Base-by-base conservation (phyloP, 2,888 invertebrate genomes). In the Chymomyza procnemis region DNA sequence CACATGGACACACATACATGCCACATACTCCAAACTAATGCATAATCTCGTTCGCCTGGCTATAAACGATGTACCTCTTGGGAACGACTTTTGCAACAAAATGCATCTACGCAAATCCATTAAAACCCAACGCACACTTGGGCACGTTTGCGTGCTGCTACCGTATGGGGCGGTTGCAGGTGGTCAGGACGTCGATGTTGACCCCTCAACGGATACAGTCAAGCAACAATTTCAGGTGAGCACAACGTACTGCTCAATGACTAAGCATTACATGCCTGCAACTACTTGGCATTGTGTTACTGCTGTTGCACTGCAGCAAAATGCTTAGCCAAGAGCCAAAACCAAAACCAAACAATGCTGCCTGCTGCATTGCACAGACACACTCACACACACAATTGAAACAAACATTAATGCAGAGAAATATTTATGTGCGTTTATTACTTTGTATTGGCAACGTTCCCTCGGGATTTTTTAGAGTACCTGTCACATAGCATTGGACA, bases 401-500 rank as follows among this genome's bases (percentile, higher is more conserved):
- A 50, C 48, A 18, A 4, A 52, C 56, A 19, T 21, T 16, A n/a
- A 22, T 52, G 18, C 14, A 9, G 30, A 26, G 47, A 14, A 50
- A 52, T 67, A 62, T 48, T 55, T 46, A 57, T 58, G 18, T 61
- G 1, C 46, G 19, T 19, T 16, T 50, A n/a, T 34, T 14, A 56
- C 22, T 61, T 41, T 30, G 18, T 57, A 46, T 47, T 26, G 16
- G n/a, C 66, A 58, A 61, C 52, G 64, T 55, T 46, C 48, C 46
- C 61, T 67, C 52, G 57, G 93, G 95, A 70, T 66, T 64, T 62
- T 26, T 41, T 94, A 96, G 92, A 96, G 96, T 87, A 97, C 97
- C 80, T 97, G 97, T 91, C 96, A 97, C 91, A 94, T 95, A 79
- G 97, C 97, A 58, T 92, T 96, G 92, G 95, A 95, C 88, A 93